Evolutionary conservation across 1,140 invertebrate genomes (phyloP).

Genomic region (Calliphora vicina): DNA sequence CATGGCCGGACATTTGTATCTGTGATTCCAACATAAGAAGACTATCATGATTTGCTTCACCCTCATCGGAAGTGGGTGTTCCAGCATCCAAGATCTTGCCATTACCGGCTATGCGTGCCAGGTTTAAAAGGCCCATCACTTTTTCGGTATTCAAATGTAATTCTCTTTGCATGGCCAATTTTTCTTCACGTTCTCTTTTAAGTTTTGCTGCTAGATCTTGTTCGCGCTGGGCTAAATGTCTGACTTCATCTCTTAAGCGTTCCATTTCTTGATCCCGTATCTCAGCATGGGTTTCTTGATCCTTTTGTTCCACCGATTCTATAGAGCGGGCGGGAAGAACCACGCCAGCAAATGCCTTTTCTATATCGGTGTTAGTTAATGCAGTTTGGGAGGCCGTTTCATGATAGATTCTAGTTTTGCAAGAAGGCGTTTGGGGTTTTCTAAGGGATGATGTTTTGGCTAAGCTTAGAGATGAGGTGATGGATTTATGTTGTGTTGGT

Average conservation of each 20-base stretch:
- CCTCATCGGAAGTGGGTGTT: slow-evolving; percentile 65
- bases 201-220: slow-evolving; percentile 47
- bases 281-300: slow-evolving; percentile 75
- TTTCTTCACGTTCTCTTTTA: slow-evolving; percentile 74
- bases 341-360: slow-evolving; percentile 72
- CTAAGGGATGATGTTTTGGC: slow-evolving; percentile 54
- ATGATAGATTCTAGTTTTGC: slow-evolving; percentile 77
- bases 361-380: slow-evolving; percentile 74
- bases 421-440: slow-evolving; percentile 27
- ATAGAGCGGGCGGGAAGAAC: slow-evolving; percentile 60
- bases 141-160: slow-evolving; percentile 75
- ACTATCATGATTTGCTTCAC: slow-evolving; percentile 72
- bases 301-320: slow-evolving; percentile 63
- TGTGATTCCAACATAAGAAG: slow-evolving; percentile 78
- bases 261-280: slow-evolving; percentile 70
- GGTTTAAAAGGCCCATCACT: slow-evolving; percentile 74
- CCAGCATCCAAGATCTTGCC: slow-evolving; percentile 43
- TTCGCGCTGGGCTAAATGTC: slow-evolving; percentile 52
- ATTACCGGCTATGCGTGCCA: slow-evolving; percentile 56
- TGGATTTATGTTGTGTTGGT: slow-evolving; percentile 28
- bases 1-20: slow-evolving; percentile 76
- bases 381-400: slow-evolving; percentile 79
- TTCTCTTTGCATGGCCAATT: slow-evolving; percentile 75
- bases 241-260: slow-evolving; percentile 68
- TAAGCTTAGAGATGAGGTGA: slow-evolving; percentile 40